Conservation (phyloP, 2,888 invertebrate genomes). For the Caenorhabditis macrosperma region DNA sequence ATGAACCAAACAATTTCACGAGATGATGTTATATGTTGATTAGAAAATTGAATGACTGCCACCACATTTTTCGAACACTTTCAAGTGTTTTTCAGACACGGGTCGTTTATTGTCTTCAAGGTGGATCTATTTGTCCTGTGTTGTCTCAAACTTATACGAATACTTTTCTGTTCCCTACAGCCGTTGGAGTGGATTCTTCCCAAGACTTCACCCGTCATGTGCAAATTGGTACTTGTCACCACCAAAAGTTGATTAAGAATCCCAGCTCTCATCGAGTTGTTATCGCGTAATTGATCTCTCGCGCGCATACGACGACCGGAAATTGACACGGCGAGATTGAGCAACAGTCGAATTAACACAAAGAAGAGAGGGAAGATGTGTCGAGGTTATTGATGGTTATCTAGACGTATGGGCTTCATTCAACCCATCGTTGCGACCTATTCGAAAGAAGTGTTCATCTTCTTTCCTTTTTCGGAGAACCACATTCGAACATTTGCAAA, state of each 20-base stretch:
- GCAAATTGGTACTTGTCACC: slow-evolving; percentile 48
- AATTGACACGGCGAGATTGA: slow-evolving; percentile 55
- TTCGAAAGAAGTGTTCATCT: background rate
- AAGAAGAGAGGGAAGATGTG: background rate
- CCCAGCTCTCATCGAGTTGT: slow-evolving; percentile 5
- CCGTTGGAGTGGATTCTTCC: background rate
- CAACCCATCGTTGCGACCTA: no score
- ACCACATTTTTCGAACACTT: no score
- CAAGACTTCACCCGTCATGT: background rate
- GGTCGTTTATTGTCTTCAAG: no score
- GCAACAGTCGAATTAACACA: slow-evolving; percentile 56
- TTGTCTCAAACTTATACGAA: no score
- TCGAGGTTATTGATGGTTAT: slow-evolving; percentile 50
- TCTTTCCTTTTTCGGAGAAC: no score
- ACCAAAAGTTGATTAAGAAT: slow-evolving; percentile 29
- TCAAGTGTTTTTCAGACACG: no score
- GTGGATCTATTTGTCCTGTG: no score
- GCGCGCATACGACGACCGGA: slow-evolving; percentile 47
- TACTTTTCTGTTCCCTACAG: no score
- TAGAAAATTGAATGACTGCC: no score
- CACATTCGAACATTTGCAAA: background rate
- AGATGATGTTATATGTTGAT: no score
- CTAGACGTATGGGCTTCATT: slow-evolving; percentile 28
- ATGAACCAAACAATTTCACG: no score
- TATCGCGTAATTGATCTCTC: slow-evolving; percentile 62